Evolutionary conservation across 2,888 invertebrate species (phyloP).

Genomic region (Abrostola triplasia): DNA sequence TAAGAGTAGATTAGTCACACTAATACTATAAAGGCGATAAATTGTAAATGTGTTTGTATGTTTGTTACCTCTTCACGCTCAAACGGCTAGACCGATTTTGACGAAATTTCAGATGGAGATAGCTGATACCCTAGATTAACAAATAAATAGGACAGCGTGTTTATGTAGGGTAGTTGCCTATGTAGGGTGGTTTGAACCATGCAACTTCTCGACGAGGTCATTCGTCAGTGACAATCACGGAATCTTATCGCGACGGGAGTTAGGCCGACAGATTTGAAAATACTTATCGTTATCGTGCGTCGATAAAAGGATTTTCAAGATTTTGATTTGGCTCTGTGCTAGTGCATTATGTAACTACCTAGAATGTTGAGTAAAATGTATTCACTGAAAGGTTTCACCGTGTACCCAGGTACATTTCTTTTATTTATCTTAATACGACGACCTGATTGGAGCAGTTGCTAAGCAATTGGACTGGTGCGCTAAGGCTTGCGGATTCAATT

Average conservation of each 20-base stretch:
- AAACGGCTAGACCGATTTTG: too few species aligned
- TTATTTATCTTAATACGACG: constrained; percentile 21
- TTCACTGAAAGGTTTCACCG: constrained; percentile 8
- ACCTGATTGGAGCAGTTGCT: too few species aligned
- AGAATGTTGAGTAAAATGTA: constrained; percentile 3
- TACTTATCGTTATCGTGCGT: constrained; percentile 60
- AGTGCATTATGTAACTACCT: constrained; percentile 43
- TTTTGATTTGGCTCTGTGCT: constrained; percentile 52
- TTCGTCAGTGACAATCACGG: constrained; percentile 61
- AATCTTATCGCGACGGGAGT: constrained; percentile 66
- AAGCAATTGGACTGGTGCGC: too few species aligned
- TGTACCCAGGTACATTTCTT: constrained; percentile 7
- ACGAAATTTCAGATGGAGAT: too few species aligned
- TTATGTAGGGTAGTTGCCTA: too few species aligned
- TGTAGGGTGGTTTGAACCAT: not conserved
- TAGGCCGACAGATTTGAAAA: constrained; percentile 62
- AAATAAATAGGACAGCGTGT: too few species aligned
- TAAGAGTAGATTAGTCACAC: too few species aligned
- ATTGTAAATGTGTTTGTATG: too few species aligned
- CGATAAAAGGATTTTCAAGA: constrained; percentile 63
- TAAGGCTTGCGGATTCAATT: too few species aligned
- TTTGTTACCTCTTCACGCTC: too few species aligned
- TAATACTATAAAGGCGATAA: too few species aligned
- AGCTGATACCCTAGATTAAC: too few species aligned
- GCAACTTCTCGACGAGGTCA: constrained; percentile 54